Conservation (phyloP, 2,113 vertebrate genomes). For the Colinus virginianus region DNA sequence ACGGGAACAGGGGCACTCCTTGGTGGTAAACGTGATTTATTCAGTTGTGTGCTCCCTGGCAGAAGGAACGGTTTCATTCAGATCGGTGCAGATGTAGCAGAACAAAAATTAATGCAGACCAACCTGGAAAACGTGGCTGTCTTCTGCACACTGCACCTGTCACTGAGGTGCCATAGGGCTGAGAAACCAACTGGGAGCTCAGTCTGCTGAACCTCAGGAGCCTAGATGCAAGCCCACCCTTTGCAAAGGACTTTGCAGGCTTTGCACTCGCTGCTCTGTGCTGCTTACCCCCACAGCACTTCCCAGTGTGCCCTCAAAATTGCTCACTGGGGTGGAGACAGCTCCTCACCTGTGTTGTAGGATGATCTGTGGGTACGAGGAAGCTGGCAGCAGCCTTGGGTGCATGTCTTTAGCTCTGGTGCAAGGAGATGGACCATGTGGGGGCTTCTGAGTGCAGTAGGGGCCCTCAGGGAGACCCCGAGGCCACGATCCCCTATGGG, state of each 20-base stretch:
- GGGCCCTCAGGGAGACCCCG: neutral
- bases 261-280: neutral
- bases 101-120: neutral
- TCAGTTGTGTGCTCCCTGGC: neutral
- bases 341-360: neutral
- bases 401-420: neutral
- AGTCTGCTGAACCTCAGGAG: accelerated
- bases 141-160: accelerated
- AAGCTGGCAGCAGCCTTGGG: accelerated
- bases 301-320: accelerated
- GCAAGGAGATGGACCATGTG: neutral
- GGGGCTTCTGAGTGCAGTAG: neutral
- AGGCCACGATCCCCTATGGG: accelerated
- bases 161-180: accelerated
- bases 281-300: neutral
- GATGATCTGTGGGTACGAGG: neutral
- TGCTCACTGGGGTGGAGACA: neutral
- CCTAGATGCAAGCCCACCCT: neutral
- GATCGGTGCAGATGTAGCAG: neutral
- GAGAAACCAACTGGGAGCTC: neutral
- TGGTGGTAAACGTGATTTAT: neutral
- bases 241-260: neutral
- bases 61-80: neutral
- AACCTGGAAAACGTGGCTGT: neutral
- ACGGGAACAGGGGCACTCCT: neutral